These are phyloP conservation scores for Eupithecia dodoneata DNA, from an alignment of 2,888 invertebrate species.

Conservation along the genomic window DNA sequence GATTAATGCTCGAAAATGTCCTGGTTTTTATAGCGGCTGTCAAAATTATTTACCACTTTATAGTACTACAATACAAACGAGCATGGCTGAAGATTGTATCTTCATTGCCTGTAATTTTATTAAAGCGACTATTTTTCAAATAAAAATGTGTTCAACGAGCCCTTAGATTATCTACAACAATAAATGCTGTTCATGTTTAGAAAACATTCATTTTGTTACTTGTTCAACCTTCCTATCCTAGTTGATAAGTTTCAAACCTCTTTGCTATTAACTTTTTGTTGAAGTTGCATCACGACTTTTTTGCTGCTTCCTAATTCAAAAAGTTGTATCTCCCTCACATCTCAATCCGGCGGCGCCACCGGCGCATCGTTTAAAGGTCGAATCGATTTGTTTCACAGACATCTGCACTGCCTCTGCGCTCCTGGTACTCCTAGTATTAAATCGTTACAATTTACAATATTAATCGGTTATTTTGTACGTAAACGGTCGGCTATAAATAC, in stretches of 20 bases:
- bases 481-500: constrained; percentile 68
- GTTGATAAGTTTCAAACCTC: neutral
- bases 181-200: constrained; percentile 4
- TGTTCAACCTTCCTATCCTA: neutral
- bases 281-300: neutral
- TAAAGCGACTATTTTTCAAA: neutral
- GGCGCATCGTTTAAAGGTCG: constrained; percentile 53
- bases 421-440: constrained; percentile 61
- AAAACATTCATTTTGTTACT: neutral
- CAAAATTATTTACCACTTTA: constrained; percentile 17
- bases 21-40: constrained; percentile 20
- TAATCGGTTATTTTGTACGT: constrained; percentile 74
- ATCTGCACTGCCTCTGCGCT: constrained; percentile 57
- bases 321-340: constrained; percentile 21
- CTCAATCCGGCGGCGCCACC: constrained; percentile 47
- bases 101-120: neutral
- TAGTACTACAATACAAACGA: neutral
- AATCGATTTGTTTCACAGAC: constrained; percentile 56
- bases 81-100: neutral
- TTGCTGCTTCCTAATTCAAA: constrained; percentile 2
- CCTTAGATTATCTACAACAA: neutral
- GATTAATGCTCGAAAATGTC: constrained; percentile 17
- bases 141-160: neutral
- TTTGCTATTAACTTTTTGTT: neutral
- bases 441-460: constrained; percentile 76